Evolutionary conservation across 2,888 invertebrate species (phyloP).

Genomic region (Eristalinus sepulchralis): DNA sequence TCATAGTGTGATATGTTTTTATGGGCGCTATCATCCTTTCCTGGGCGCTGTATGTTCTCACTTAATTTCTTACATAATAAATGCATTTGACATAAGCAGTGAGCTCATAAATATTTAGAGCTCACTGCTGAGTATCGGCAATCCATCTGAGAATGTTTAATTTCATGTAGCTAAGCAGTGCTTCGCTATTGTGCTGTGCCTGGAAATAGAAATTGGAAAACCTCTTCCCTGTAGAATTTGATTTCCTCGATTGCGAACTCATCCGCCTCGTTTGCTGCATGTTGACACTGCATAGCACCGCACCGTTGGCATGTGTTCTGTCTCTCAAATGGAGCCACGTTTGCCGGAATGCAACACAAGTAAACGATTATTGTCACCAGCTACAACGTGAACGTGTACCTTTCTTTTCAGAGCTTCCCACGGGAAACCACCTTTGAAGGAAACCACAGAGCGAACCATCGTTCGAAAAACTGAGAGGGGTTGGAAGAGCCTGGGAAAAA

Average conservation of each 20-base stretch:
- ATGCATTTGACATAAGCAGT: conserved; percentile 31
- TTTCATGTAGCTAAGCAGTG: conserved; percentile 27
- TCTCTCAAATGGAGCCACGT: conserved; percentile 44
- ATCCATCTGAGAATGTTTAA: neutral
- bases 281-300: conserved; percentile 34
- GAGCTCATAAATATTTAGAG: neutral
- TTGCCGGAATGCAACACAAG: conserved; percentile 57
- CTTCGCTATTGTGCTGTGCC: conserved; percentile 13
- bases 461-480: neutral
- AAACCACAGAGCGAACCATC: conserved; percentile 5
- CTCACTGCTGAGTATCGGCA: neutral
- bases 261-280: conserved; percentile 24
- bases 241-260: conserved; percentile 38
- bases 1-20: conserved; percentile 44
- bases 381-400: conserved; percentile 40
- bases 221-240: conserved; percentile 48
- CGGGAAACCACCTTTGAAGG: conserved; percentile 9
- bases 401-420: neutral
- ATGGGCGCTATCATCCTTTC: conserved; percentile 49
- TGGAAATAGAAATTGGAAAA: conserved; percentile 66
- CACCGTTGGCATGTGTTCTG: conserved; percentile 30
- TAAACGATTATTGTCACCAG: conserved; percentile 70
- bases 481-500: conserved; percentile 38
- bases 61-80: conserved; percentile 47
- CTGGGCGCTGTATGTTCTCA: conserved; percentile 40